Conservation (phyloP, 2,113 vertebrate genomes). For the Ochotona curzoniae region DNA sequence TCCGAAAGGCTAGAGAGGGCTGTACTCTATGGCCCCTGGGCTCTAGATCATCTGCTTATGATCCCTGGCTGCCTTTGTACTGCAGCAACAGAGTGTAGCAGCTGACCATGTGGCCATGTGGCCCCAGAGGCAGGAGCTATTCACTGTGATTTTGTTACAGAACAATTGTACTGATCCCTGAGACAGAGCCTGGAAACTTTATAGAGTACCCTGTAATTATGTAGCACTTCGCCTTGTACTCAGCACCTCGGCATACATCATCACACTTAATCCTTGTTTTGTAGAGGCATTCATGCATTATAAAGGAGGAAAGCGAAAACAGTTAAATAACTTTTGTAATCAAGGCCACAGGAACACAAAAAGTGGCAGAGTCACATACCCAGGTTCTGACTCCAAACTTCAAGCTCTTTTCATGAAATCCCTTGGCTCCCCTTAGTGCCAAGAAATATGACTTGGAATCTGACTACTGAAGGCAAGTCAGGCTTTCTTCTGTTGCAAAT, state of each 20-base stretch:
- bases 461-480: conserved; percentile 27
- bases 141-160: not conserved
- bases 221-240: not conserved
- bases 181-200: not conserved
- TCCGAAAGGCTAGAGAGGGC: not conserved
- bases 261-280: not conserved
- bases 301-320: conserved; percentile 23
- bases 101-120: not conserved
- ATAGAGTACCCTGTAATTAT: not conserved
- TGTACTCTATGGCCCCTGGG: not conserved
- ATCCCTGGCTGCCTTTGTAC: not conserved
- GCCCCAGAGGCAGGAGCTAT: too few relatives aligned
- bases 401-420: not conserved
- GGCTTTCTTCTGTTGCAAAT: not conserved
- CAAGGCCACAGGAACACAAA: not conserved
- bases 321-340: not conserved
- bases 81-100: not conserved
- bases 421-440: not conserved
- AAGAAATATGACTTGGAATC: not conserved
- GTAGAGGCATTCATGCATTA: not conserved
- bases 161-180: not conserved
- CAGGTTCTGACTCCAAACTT: not conserved
- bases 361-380: not conserved
- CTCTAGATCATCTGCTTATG: not conserved
- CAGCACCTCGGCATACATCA: not conserved